Percentiles rank a stretch among this genome's conserved stretches.
Evolutionary conservation across 2,797 vertebrate species (phyloP).

Genomic region (Helostoma temminkii): DNA sequence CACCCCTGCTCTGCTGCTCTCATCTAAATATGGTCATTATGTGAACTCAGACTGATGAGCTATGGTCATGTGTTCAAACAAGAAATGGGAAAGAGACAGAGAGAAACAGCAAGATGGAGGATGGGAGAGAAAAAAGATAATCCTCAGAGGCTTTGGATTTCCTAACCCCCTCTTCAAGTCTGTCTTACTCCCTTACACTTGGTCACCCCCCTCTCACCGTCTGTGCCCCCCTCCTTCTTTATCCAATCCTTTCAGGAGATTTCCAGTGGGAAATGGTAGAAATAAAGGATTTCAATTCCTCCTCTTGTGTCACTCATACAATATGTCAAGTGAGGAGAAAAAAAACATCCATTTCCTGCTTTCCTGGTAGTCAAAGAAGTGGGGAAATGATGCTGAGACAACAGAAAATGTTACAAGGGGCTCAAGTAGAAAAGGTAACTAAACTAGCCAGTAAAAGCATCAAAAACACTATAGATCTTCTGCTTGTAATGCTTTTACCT

Average conservation of each 20-base stretch:
- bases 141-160: slow-evolving; percentile 69
- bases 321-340: slow-evolving; percentile 28
- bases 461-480: slow-evolving; percentile 11
- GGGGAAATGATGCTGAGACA: slow-evolving; percentile 6
- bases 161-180: slow-evolving; percentile 5
- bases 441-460: not conserved
- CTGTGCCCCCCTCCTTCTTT: slow-evolving; percentile 17
- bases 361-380: not conserved
- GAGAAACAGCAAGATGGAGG: slow-evolving; percentile 27
- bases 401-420: not conserved
- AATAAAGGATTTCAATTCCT: slow-evolving; percentile 57
- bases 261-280: slow-evolving; percentile 49
- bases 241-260: slow-evolving; percentile 63
- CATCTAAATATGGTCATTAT: slow-evolving; percentile 80
- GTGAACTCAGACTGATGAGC: slow-evolving; percentile 65
- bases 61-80: slow-evolving; percentile 68
- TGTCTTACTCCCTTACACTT: slow-evolving; percentile 46
- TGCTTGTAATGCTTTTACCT: slow-evolving; percentile 4
- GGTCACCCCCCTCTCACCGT: slow-evolving; percentile 27
- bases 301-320: slow-evolving; percentile 52
- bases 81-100: slow-evolving; percentile 39
- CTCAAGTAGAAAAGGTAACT: not conserved
- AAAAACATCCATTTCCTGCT: slow-evolving; percentile 32
- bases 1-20: slow-evolving; percentile 21
- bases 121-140: slow-evolving; percentile 66